phyloP scores from a whole-genome alignment of 1,140 invertebrate species.

The Drosophila mauritiana region DNA sequence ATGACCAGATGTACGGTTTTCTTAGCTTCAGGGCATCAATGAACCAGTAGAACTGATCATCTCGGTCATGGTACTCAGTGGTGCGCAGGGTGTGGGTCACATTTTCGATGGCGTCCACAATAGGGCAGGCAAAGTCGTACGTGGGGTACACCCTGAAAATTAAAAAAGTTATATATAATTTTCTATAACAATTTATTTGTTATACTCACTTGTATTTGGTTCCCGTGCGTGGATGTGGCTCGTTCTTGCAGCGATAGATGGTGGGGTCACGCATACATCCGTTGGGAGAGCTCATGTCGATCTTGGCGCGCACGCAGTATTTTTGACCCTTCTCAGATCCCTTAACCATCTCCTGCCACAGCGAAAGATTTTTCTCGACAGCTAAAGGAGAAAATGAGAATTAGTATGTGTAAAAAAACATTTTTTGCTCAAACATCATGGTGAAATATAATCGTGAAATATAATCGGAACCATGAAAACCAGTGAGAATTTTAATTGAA shows the following conservation, averaged over 20 bases:
- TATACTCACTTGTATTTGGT: constrained; percentile 95
- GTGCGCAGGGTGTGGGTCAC: constrained; percentile 99
- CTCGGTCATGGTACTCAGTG: constrained; percentile 99
- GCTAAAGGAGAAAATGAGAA: constrained; percentile 85
- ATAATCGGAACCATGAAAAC: no score
- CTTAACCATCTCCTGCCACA: constrained; percentile 98
- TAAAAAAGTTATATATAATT: not conserved
- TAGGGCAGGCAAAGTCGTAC: constrained; percentile 99
- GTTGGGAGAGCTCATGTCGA: constrained; percentile 98
- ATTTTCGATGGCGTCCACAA: constrained; percentile 98
- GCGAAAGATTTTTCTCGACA: constrained; percentile 92
- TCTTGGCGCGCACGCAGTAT: constrained; percentile 98
- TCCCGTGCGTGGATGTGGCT: constrained; percentile 96
- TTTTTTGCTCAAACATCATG: no score
- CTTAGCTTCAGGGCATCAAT: constrained; percentile 94
- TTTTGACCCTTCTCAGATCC: constrained; percentile 91
- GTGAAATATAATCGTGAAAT: no score
- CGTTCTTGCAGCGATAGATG: constrained; percentile 99
- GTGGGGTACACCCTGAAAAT: constrained; percentile 97
- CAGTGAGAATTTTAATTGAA: no score
- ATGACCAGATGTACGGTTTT: constrained; percentile 98
- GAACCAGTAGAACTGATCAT: constrained; percentile 99
- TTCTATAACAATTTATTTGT: not conserved
- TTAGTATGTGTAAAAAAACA: not conserved
- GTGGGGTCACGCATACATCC: constrained; percentile 99